Conservation (phyloP, 2,888 invertebrate genomes). For the Leptothorax acervorum region DNA sequence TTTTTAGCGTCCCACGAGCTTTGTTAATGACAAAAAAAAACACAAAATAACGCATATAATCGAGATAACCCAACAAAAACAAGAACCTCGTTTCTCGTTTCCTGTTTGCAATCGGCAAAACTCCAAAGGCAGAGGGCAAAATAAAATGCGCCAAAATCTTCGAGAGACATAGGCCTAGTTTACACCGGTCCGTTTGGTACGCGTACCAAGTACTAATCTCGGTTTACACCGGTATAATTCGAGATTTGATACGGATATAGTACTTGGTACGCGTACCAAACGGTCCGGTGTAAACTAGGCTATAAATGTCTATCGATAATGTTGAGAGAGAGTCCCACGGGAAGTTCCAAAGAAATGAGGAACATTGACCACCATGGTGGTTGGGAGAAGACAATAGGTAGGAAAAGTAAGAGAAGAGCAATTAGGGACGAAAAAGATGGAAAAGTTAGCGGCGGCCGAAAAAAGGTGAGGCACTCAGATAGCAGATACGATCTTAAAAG, state of each 20-base stretch:
- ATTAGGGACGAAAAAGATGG: slow-evolving; percentile 12
- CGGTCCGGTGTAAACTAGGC: too few species aligned
- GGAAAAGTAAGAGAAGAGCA: slow-evolving; percentile 20
- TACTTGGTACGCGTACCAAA: too few species aligned
- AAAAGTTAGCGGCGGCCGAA: slow-evolving; percentile 8
- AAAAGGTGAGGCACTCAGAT: slow-evolving; percentile 48
- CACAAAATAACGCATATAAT: not conserved
- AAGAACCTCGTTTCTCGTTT: not conserved
- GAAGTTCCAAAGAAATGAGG: not conserved
- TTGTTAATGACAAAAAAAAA: not conserved
- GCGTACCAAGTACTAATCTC: too few species aligned
- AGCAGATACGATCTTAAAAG: slow-evolving; percentile 72
- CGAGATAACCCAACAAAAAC: not conserved
- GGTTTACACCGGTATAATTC: too few species aligned
- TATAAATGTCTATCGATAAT: not conserved
- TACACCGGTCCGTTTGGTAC: too few species aligned
- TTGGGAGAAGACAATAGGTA: not conserved
- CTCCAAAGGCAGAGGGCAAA: too few species aligned
- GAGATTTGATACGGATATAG: too few species aligned
- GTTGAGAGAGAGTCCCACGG: not conserved
- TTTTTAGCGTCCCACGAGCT: not conserved
- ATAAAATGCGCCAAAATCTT: not conserved
- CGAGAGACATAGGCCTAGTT: too few species aligned
- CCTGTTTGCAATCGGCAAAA: not conserved
- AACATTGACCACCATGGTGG: not conserved